A percentile compares a stretch with the other conserved stretches of the same genome.
Conservation (phyloP, 2,113 vertebrate species). For the Butorides virescens region DNA sequence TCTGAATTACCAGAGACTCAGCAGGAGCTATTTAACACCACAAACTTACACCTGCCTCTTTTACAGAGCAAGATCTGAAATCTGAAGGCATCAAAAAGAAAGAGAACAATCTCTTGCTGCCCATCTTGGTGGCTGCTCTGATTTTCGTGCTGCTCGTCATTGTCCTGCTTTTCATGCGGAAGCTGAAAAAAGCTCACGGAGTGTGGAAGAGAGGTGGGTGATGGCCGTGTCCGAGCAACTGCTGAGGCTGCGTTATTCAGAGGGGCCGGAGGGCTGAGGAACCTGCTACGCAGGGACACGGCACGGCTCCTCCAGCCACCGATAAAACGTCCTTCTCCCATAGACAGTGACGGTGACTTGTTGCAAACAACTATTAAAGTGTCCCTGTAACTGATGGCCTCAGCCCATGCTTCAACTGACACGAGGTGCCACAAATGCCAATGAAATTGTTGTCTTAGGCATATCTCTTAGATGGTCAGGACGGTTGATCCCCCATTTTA, state of each 20-base stretch:
- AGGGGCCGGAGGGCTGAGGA: not conserved
- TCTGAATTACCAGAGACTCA: not conserved
- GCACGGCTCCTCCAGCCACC: not conserved
- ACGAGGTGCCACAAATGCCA: not conserved
- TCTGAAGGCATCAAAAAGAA: not conserved
- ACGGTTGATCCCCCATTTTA: not conserved
- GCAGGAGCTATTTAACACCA: not conserved
- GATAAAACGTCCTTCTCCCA: not conserved
- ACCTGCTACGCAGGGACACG: not conserved
- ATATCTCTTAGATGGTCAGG: not conserved
- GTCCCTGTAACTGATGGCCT: not conserved
- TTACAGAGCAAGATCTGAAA: not conserved
- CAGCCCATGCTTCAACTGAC: not conserved
- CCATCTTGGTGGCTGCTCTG: constrained; percentile 83
- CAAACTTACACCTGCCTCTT: not conserved
- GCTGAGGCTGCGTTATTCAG: not conserved
- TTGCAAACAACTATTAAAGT: not conserved
- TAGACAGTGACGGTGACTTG: not conserved
- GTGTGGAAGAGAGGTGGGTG: constrained; percentile 86
- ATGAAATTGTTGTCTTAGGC: not conserved
- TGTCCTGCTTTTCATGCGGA: constrained; percentile 82
- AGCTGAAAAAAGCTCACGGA: constrained; percentile 83
- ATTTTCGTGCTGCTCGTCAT: constrained; percentile 80
- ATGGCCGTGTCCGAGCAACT: too few species aligned
- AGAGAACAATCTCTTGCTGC: constrained; percentile 69